Percentiles rank a stretch among this genome's conserved stretches.
Conservation (phyloP, 1,140 invertebrate species). For the Drosophila parvula region DNA sequence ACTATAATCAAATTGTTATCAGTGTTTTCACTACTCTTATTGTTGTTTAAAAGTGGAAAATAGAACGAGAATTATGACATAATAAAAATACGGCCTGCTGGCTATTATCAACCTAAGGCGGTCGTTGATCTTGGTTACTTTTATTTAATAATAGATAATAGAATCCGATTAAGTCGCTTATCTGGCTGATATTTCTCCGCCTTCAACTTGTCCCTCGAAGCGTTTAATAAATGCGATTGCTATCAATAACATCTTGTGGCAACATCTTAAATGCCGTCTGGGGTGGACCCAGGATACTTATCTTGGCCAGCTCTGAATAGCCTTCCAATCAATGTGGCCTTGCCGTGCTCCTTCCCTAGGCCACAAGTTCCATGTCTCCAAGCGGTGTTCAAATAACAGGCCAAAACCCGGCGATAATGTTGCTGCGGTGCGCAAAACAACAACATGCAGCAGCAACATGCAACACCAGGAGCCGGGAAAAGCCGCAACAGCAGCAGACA, state of each 20-base stretch:
- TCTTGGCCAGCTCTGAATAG: constrained; percentile 27
- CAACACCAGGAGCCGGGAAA: constrained; percentile 39
- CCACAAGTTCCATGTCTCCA: constrained; percentile 45
- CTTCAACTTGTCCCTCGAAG: neutral
- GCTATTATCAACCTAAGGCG: neutral
- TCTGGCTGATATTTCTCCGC: neutral
- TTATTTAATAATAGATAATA: neutral
- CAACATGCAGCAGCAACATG: constrained; percentile 41
- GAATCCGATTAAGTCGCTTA: neutral
- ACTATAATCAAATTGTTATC: neutral
- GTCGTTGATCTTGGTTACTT: neutral
- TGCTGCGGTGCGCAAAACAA: constrained; percentile 72
- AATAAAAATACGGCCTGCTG: neutral
- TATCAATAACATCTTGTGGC: constrained; percentile 30
- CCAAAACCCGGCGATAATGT: constrained; percentile 73
- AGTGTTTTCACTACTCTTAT: neutral
- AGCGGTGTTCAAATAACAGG: constrained; percentile 60
- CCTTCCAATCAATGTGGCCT: constrained; percentile 67
- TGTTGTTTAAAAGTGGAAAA: neutral
- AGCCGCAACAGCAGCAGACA: constrained; percentile 39
- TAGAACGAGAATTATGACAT: neutral
- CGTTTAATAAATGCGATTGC: constrained; percentile 28
- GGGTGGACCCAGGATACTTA: constrained; percentile 22
- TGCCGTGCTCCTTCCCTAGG: constrained; percentile 38
- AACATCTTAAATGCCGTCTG: constrained; percentile 10